Conservation (phyloP, 2,113 vertebrate species). For the Phylloscopus trochiloides region DNA sequence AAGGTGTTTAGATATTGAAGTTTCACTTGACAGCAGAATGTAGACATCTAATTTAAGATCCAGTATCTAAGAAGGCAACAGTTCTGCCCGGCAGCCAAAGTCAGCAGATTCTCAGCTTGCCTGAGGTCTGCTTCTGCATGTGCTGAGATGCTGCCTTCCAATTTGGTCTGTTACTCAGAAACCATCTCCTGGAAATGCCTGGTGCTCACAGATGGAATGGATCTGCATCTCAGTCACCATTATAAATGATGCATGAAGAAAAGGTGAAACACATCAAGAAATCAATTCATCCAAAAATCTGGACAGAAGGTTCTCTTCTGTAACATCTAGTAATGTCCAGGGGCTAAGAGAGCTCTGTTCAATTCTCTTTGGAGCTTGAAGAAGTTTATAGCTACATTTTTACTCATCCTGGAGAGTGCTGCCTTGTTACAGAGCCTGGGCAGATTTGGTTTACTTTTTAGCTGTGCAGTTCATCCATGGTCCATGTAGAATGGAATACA, state of each 20-base stretch:
- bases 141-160: constrained; percentile 11
- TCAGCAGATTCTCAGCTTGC: background rate
- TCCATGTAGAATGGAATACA: background rate
- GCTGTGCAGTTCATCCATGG: background rate
- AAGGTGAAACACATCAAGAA: background rate
- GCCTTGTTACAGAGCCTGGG: background rate
- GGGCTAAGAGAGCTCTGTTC: background rate
- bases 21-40: background rate
- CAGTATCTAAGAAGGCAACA: background rate
- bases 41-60: constrained; percentile 19
- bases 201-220: constrained; percentile 1
- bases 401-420: background rate
- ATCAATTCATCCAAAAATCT: background rate
- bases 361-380: background rate
- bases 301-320: background rate
- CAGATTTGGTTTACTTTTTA: background rate
- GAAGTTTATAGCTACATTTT: background rate
- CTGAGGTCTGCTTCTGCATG: background rate
- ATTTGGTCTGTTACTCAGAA: constrained; percentile 18
- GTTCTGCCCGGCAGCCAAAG: background rate
- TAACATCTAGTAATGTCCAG: background rate
- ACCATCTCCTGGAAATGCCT: background rate
- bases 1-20: background rate
- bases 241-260: background rate
- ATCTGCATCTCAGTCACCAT: background rate